A percentile compares a stretch with the other conserved stretches of the same genome.
phyloP scores from a whole-genome alignment of 2,888 invertebrate genomes.

The Tillus elongatus region DNA sequence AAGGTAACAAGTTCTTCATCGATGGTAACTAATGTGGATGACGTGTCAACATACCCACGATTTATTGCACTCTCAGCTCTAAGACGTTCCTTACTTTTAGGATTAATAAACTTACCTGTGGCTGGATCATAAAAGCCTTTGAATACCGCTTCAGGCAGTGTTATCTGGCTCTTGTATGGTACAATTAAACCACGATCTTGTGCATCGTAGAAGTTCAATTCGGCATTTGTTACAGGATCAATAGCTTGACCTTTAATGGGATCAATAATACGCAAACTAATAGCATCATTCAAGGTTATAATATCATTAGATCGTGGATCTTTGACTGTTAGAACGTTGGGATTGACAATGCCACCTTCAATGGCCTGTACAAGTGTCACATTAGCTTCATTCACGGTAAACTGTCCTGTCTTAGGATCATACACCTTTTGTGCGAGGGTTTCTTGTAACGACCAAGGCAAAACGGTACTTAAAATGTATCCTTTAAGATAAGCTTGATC shows the following conservation, averaged over 20 bases:
- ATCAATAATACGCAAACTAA: slow-evolving; percentile 66
- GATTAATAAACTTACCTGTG: slow-evolving; percentile 73
- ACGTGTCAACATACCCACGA: slow-evolving; percentile 74
- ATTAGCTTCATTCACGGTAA: slow-evolving; percentile 58
- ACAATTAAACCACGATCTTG: slow-evolving; percentile 73
- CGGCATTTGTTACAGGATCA: slow-evolving; percentile 64
- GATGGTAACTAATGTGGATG: slow-evolving; percentile 76
- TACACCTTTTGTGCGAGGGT: slow-evolving; percentile 73
- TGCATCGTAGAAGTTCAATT: slow-evolving; percentile 74
- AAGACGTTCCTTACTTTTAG: slow-evolving; percentile 68
- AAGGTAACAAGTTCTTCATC: slow-evolving; percentile 75
- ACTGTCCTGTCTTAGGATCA: slow-evolving; percentile 62
- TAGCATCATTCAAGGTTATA: slow-evolving; percentile 70
- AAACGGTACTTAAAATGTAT: slow-evolving; percentile 66
- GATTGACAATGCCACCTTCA: slow-evolving; percentile 63
- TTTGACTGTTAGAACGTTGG: slow-evolving; percentile 65
- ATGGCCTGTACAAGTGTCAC: slow-evolving; percentile 69
- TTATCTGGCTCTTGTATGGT: slow-evolving; percentile 73
- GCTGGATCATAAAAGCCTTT: slow-evolving; percentile 83
- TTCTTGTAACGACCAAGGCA: slow-evolving; percentile 76
- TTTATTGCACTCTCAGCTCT: slow-evolving; percentile 76
- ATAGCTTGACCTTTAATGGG: slow-evolving; percentile 69
- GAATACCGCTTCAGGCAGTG: slow-evolving; percentile 81
- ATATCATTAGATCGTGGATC: slow-evolving; percentile 74
- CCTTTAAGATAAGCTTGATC: slow-evolving; percentile 76